Evolutionary conservation across 2,888 invertebrate genomes (phyloP), one percentile per base, ranked within the genome.

Genomic region (Mythimna pallens): DNA sequence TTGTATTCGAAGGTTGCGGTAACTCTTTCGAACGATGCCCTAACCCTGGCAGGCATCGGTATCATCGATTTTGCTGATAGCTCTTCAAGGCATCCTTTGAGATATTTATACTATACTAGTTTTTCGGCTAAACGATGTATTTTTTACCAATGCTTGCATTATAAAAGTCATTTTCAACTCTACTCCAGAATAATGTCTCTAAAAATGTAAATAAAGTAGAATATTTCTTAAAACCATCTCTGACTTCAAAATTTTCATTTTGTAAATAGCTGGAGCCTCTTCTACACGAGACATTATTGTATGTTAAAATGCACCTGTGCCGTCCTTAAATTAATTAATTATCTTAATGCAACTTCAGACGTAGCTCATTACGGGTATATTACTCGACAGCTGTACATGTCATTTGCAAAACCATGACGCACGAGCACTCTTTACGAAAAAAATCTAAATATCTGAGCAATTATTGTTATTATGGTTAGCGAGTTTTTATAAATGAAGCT

Each of bases 261-360:
- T 20, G 30, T 61, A 40, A 34, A 54, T 5, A 55, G 8, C 54
- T 4, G 10, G 22, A 61, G 52, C 34, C 25, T 30, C 12, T 57
- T 25, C 47, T 34, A 14, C 30, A 34, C 9, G 52, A 36, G 12
- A 54, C 22, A 57, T 30, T 75, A 58, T 64, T 47, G n/a, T 76
- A 10, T 40, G 76, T 54, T 75, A 17, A 65, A 65, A 59, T 76
- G 81, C 76, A 76, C 67, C 81, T 67, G 67, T 57, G 76, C n/a
- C 54, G 25, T 61, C 40, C 75, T 55, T 43, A 55, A 55, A 58
- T 40, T 57, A 81, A 76, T 81, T 62, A 76, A 81, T 76, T 76
- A 61, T 76, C 43, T 76, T 76, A 65, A 65, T 61, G 76, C 55
- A 61, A 76, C 30, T 76, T 73, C 22, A 80, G 64, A 64, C 59